A percentile compares a stretch with the other conserved stretches of the same genome.
Evolutionary conservation across 1,140 invertebrate genomes (phyloP).

Genomic region (Radopholus similis): DNA sequence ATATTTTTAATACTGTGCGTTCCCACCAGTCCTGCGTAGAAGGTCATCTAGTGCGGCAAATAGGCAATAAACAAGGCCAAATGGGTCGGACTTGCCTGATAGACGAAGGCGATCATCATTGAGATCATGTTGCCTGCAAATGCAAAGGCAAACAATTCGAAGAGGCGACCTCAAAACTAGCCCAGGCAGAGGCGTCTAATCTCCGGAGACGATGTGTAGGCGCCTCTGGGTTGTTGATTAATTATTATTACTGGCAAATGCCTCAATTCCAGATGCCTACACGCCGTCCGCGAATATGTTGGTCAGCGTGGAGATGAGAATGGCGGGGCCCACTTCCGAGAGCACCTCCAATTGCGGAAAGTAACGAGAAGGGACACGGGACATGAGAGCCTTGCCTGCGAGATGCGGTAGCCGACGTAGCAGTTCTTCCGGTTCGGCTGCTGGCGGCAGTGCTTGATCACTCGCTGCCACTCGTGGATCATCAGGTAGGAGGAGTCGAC

Average conservation of each 20-base stretch:
- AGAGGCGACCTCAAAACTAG: too few species aligned
- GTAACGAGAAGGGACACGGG: neutral
- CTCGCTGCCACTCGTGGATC: conserved; percentile 60
- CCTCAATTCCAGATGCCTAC: too few species aligned
- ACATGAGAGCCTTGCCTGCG: conserved; percentile 25
- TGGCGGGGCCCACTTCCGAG: conserved; percentile 55
- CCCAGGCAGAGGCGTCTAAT: conserved; percentile 56
- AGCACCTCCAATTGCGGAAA: conserved; percentile 31
- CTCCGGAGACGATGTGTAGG: conserved; percentile 57
- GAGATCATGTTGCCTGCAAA: conserved; percentile 55
- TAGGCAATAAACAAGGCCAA: neutral
- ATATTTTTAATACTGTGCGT: too few species aligned
- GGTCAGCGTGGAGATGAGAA: conserved; percentile 56
- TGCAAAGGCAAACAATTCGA: too few species aligned
- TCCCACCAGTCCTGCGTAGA: conserved; percentile 50
- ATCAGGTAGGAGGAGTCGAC: conserved; percentile 57
- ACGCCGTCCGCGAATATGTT: conserved; percentile 57
- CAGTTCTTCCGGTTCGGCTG: conserved; percentile 47
- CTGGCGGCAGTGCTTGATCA: conserved; percentile 56
- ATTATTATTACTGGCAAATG: too few species aligned
- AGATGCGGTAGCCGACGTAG: conserved; percentile 50
- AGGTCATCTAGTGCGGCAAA: conserved; percentile 50
- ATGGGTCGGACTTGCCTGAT: conserved; percentile 34
- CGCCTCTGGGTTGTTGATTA: too few species aligned
- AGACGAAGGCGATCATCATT: conserved; percentile 55